Conservation (phyloP, 2,888 invertebrate genomes). For the Pimpla rufipes region DNA sequence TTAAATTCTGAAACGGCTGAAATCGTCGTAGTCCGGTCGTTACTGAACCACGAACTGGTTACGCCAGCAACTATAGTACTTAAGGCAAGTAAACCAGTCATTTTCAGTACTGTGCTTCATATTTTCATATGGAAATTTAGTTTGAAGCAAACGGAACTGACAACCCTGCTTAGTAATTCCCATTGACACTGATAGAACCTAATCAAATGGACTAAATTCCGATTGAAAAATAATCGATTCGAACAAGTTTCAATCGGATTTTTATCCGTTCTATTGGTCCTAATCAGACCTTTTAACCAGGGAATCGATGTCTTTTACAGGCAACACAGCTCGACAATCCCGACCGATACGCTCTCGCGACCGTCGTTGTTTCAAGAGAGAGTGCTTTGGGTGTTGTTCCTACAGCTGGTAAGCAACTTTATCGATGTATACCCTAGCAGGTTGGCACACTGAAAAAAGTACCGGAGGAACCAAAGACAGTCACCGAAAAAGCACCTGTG, state of each 20-base stretch:
- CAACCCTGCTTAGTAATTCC: too few species aligned
- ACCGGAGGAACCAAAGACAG: too few species aligned
- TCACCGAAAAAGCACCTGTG: too few species aligned
- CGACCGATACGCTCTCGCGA: slow-evolving; percentile 95
- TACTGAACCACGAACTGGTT: slow-evolving; percentile 88
- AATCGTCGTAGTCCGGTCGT: slow-evolving; percentile 87
- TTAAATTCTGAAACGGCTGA: slow-evolving; percentile 89
- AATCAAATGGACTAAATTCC: too few species aligned
- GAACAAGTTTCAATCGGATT: too few species aligned
- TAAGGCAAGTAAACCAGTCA: slow-evolving; percentile 86
- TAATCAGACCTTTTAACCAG: too few species aligned
- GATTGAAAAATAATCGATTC: too few species aligned
- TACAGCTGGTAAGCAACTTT: slow-evolving; percentile 77
- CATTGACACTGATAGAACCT: too few species aligned
- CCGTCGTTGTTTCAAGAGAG: slow-evolving; percentile 89
- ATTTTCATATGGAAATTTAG: background rate
- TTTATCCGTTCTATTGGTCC: too few species aligned
- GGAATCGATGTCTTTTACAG: too few species aligned
- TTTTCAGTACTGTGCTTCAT: too few species aligned
- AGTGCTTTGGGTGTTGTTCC: slow-evolving; percentile 86
- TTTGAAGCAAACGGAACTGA: background rate
- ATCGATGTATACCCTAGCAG: background rate
- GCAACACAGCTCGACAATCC: slow-evolving; percentile 94
- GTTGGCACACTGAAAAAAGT: too few species aligned
- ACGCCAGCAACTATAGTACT: slow-evolving; percentile 93